A percentile compares a stretch with the other conserved stretches of the same genome.
Evolutionary conservation across 2,888 invertebrate genomes (phyloP).

Genomic region (Tetheella fluctuosa): DNA sequence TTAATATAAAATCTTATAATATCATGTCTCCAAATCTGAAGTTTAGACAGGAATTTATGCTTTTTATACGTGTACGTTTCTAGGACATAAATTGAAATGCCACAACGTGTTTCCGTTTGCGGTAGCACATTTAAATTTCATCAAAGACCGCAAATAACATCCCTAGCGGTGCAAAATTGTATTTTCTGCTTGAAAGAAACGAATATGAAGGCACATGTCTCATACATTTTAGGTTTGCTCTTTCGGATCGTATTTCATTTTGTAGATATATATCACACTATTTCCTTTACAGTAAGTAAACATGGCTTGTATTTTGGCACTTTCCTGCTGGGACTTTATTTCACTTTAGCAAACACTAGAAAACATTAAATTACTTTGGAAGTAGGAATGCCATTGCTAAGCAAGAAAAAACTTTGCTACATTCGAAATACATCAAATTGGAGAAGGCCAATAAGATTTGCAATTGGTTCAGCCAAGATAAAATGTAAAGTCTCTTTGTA

Average conservation of each 20-base stretch:
- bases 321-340: not conserved
- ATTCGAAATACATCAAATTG: conserved; percentile 12
- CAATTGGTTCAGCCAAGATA: conserved; percentile 23
- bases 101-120: conserved; percentile 47
- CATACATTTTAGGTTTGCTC: conserved; percentile 31
- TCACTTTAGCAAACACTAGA: too few relatives aligned
- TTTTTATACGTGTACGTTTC: conserved; percentile 25
- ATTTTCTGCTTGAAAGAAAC: conserved; percentile 57
- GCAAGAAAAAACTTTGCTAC: not conserved
- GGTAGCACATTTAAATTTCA: conserved; percentile 62
- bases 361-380: not conserved
- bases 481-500: conserved; percentile 39
- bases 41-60: conserved; percentile 5
- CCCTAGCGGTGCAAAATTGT: conserved; percentile 55
- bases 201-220: conserved; percentile 48
- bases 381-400: not conserved
- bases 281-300: not conserved
- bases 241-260: conserved; percentile 13
- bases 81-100: conserved; percentile 60
- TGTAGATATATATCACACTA: not conserved
- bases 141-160: conserved; percentile 48
- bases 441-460: conserved; percentile 26
- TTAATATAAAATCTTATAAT: conserved; percentile 1
- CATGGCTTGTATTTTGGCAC: not conserved
- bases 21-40: not conserved